These are phyloP conservation scores for Gymnogyps californianus DNA, from an alignment of 2,113 vertebrate species.

Conservation along the genomic window DNA sequence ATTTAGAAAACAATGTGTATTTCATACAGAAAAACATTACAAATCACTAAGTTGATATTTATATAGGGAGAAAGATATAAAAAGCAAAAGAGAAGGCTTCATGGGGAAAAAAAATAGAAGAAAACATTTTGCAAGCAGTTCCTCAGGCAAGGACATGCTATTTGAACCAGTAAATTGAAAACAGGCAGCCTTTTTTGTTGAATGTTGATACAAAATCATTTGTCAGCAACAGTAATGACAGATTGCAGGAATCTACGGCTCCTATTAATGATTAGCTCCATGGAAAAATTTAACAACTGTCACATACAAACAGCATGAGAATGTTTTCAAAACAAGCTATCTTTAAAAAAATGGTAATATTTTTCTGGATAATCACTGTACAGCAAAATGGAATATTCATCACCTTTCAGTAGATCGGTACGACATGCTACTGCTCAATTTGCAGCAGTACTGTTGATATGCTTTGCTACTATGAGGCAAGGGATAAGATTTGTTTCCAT, in stretches of 20 bases:
- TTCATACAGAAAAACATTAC: not conserved
- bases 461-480: not conserved
- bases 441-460: not conserved
- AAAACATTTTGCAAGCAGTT: slow-evolving; percentile 13
- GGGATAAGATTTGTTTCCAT: not conserved
- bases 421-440: not conserved
- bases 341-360: not conserved
- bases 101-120: not conserved
- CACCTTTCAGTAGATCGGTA: not conserved
- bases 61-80: not conserved
- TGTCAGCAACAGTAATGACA: slow-evolving; percentile 52
- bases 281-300: slow-evolving; percentile 56
- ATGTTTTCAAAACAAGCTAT: slow-evolving; percentile 49
- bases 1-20: not conserved
- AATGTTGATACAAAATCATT: slow-evolving; percentile 41
- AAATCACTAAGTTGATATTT: not conserved
- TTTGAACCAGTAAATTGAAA: slow-evolving; percentile 23
- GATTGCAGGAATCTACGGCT: slow-evolving; percentile 26
- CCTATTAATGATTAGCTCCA: slow-evolving; percentile 30
- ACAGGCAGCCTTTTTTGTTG: not conserved
- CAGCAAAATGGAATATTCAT: slow-evolving; percentile 17
- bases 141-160: slow-evolving; percentile 19
- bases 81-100: not conserved
- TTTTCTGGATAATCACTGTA: slow-evolving; percentile 29
- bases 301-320: slow-evolving; percentile 15